phyloP scores from a whole-genome alignment of 2,888 invertebrate genomes.

The Creontiades dilutus region DNA sequence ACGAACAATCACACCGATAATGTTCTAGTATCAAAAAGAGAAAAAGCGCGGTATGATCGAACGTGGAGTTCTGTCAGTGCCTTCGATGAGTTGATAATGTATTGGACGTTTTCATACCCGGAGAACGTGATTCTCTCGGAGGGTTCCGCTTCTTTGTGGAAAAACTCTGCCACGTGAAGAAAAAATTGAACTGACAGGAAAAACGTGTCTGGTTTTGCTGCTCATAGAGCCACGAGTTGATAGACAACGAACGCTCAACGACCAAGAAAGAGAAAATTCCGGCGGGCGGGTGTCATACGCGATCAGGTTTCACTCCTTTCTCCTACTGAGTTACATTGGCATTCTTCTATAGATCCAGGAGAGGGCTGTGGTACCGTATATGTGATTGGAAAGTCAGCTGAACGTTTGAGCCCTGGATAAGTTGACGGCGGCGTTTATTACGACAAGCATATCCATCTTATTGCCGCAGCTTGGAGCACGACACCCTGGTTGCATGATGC shows the following conservation, averaged over 20 bases:
- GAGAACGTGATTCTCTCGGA: neutral
- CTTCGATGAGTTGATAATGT: neutral
- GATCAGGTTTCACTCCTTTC: constrained; percentile 36
- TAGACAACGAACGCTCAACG: neutral
- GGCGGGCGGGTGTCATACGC: constrained; percentile 18
- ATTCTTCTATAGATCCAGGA: constrained; percentile 32
- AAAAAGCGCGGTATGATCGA: neutral
- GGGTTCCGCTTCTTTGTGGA: constrained; percentile 13
- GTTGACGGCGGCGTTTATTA: constrained; percentile 9
- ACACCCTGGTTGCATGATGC: constrained; percentile 8
- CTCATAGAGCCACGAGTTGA: neutral
- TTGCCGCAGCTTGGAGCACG: neutral
- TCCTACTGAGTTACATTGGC: constrained; percentile 39
- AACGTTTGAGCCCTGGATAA: neutral
- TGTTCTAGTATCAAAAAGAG: neutral
- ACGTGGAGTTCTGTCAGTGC: neutral
- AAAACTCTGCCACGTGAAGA: neutral
- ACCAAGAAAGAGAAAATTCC: constrained; percentile 13
- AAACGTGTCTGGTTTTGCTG: neutral
- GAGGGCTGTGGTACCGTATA: neutral
- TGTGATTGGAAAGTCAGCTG: constrained; percentile 23
- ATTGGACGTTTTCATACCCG: neutral
- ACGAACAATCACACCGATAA: neutral
- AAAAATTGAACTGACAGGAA: constrained; percentile 3
- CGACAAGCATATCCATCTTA: neutral